Evolutionary conservation across 2,113 vertebrate genomes (phyloP).

Genomic region (Psophia crepitans): DNA sequence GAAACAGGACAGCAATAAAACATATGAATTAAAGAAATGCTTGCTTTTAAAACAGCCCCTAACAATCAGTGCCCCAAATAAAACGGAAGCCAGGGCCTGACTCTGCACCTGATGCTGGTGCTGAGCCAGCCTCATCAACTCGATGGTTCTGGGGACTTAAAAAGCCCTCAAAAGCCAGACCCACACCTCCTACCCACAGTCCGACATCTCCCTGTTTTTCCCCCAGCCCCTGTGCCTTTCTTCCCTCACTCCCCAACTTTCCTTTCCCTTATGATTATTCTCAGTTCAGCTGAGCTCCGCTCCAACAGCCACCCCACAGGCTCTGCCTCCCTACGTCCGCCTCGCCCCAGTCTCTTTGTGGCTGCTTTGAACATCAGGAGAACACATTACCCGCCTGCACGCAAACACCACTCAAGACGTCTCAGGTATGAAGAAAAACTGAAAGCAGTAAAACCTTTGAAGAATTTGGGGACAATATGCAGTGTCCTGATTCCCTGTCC

Average conservation of each 20-base stretch:
- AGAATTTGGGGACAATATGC: neutral
- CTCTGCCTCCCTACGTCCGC: neutral
- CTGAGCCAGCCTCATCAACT: neutral
- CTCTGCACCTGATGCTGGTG: neutral
- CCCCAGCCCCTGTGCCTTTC: neutral
- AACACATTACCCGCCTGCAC: neutral
- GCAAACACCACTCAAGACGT: neutral
- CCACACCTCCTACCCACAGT: neutral
- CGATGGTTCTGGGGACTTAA: neutral
- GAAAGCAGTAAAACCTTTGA: neutral
- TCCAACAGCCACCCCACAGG: neutral
- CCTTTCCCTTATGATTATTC: neutral
- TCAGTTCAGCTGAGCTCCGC: neutral
- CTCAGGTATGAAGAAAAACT: neutral
- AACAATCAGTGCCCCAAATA: neutral
- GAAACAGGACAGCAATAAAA: neutral
- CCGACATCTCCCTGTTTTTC: neutral
- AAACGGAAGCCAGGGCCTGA: neutral
- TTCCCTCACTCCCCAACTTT: neutral
- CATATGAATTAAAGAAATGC: neutral
- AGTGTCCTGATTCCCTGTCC: rapidly evolving
- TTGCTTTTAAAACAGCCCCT: neutral
- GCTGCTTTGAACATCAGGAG: neutral
- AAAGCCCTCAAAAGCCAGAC: neutral
- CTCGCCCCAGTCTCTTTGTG: neutral